phyloP scores from a whole-genome alignment of 2,888 invertebrate genomes.

The Xanthostigma xanthostigma region DNA sequence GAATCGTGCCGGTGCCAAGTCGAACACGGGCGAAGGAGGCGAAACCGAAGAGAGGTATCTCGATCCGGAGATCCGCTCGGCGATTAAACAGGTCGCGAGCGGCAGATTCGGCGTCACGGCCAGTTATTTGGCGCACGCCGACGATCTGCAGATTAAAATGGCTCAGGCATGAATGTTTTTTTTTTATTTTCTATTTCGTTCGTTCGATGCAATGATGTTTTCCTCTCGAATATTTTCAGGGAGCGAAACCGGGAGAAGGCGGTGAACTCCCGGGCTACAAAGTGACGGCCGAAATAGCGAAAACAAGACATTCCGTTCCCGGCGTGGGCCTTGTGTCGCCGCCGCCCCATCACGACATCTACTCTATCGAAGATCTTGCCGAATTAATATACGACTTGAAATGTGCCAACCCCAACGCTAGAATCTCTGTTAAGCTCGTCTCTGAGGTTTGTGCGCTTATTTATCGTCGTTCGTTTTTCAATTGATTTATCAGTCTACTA shows the following conservation, averaged over 20 bases:
- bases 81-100: slow-evolving; percentile 98
- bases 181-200: too few species aligned
- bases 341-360: slow-evolving; percentile 99
- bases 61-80: slow-evolving; percentile 63
- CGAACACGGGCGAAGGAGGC: slow-evolving; percentile 98
- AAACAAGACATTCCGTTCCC: slow-evolving; percentile 87
- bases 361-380: slow-evolving; percentile 97
- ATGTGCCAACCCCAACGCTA: slow-evolving; percentile 87
- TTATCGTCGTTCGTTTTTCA: background rate
- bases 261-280: slow-evolving; percentile 74
- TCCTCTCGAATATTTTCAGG: slow-evolving; percentile 37
- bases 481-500: too few species aligned
- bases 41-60: slow-evolving; percentile 69
- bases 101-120: slow-evolving; percentile 98
- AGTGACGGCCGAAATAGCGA: slow-evolving; percentile 88
- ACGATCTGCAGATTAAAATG: slow-evolving; percentile 99
- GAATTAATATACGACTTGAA: slow-evolving; percentile 97
- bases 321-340: slow-evolving; percentile 97
- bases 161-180: slow-evolving; percentile 32
- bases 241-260: slow-evolving; percentile 98
- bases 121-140: slow-evolving; percentile 91
- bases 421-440: slow-evolving; percentile 94
- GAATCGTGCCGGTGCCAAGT: slow-evolving; percentile 85
- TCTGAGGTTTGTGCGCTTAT: slow-evolving; percentile 47
- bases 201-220: too few species aligned